Evolutionary conservation across 2,888 invertebrate species (phyloP).

Genomic region (Smittia aterrima): DNA sequence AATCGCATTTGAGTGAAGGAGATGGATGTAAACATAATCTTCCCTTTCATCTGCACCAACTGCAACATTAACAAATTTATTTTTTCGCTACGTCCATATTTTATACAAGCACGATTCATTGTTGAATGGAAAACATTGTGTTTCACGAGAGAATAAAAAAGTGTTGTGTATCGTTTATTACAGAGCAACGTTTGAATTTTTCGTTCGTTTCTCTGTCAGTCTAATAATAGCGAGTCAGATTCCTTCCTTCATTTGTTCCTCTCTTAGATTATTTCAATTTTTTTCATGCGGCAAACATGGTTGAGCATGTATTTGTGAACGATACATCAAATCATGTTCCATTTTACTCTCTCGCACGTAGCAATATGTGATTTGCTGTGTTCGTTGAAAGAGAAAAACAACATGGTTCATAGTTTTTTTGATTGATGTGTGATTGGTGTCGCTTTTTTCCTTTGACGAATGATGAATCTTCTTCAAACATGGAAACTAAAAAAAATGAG

Average conservation of each 20-base stretch:
- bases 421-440: slow-evolving; percentile 28
- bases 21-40: neutral
- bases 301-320: neutral
- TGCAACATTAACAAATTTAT: neutral
- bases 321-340: neutral
- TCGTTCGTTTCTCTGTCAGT: neutral
- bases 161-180: neutral
- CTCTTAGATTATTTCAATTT: no score
- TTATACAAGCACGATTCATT: neutral
- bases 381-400: slow-evolving; percentile 12
- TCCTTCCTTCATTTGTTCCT: no score
- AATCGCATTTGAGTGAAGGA: neutral
- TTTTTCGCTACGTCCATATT: neutral
- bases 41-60: neutral
- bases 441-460: neutral
- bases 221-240: neutral
- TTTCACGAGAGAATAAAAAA: neutral
- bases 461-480: neutral
- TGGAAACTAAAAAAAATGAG: no score
- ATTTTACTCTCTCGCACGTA: slow-evolving; percentile 5
- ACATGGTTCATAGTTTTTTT: slow-evolving; percentile 30
- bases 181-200: neutral
- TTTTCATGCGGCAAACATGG: neutral
- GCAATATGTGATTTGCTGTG: slow-evolving; percentile 33
- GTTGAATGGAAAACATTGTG: neutral